Base-by-base conservation (phyloP, 1,140 invertebrate genomes). In the Ips typographus region DNA sequence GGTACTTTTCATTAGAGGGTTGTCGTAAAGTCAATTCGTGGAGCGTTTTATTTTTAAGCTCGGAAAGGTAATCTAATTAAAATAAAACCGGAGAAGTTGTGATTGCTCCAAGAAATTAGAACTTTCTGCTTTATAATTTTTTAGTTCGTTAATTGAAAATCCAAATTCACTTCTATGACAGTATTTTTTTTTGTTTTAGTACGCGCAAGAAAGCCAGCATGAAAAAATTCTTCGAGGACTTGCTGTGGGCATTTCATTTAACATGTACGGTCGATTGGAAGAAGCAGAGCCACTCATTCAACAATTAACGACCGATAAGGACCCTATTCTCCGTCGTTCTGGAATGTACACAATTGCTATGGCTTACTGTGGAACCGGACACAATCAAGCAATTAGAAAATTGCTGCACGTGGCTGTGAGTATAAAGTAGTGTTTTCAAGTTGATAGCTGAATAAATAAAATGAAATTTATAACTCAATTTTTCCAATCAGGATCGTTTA, bases 301-400 rank as follows among this genome's bases (percentile, higher is more conserved):
- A 72, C 91, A 90, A 56, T 86, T 99, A 4, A 89, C 90, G 55
- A 86, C 88, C 65, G 92, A 94, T 76, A 94, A 94, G 80, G 94
- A 95, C 84, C 92, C 94, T 4, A 90, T 96, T 65, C 77, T 93
- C 8, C 86, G 95, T 63, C 87, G 97, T 70, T 95, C 95, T 65
- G 98, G 94, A 61, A 98, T 99, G 89, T 98, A 98, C 80, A 98
- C 96, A 0, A 85, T 99, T 36, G 97, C 96, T 0, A 98, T 98
- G 90, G 97, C 98, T 0, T 99, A 99, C 80, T 98, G 95, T 81
- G 98, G 98, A 42, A 98, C 95, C 36, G 97, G 96, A 56, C 97
- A 96, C 77, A 99, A 98, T 81, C 90, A 93, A 78, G 98, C 98
- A 0, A 98, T 99, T 73, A 86, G 95, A 6, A 93, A 92, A 73